Base-by-base conservation (phyloP, 2,797 vertebrate species). In the Pseudomugil tenellus region DNA sequence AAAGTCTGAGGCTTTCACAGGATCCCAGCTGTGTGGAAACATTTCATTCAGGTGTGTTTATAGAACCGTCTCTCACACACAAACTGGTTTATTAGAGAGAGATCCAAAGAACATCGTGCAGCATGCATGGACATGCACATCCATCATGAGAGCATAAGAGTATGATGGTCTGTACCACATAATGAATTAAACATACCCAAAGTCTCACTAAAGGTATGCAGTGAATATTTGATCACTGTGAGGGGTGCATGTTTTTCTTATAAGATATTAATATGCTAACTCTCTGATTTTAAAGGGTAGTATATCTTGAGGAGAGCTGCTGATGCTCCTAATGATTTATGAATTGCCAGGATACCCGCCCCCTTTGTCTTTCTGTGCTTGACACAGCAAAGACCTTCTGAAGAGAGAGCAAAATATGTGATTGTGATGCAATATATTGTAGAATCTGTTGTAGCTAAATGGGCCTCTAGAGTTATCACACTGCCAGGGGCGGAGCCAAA, bases 121-220 rank as follows among this genome's bases (percentile, higher is more conserved):
- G 82, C 91, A 81, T 83, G 91, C 86, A 77, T n/a, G 82, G 84
- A 89, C 92, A 87, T 84, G 91, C 79, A 76, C 87, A 89, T 90
- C 84, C 83, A 91, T 91, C 91, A 91, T 52, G 51, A 72, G 48
- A 84, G 83, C 84, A 70, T 67, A 77, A 77, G 74, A 87, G 64
- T 83, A 72, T 84, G 89, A 88, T 88, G 85, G 83, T 65, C 65
- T 48, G 68, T 70, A 10, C 79, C 26, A 19, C 70, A 57, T 84
- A 70, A 90, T 92, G 85, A 92, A 92, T 93, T 91, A 92, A 91
- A 91, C 91, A 90, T 90, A 58, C 39, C 77, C 80, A 72, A 86
- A 87, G 76, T 74, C 89, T 86, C 71, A 62, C 70, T 84, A 79
- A 89, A 91, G 89, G 87, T 90, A 90, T 85, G 88, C 87, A 72